These are phyloP conservation scores for Galerucella pusilla DNA, from an alignment of 2,888 invertebrate genomes.

Conservation along the genomic window DNA sequence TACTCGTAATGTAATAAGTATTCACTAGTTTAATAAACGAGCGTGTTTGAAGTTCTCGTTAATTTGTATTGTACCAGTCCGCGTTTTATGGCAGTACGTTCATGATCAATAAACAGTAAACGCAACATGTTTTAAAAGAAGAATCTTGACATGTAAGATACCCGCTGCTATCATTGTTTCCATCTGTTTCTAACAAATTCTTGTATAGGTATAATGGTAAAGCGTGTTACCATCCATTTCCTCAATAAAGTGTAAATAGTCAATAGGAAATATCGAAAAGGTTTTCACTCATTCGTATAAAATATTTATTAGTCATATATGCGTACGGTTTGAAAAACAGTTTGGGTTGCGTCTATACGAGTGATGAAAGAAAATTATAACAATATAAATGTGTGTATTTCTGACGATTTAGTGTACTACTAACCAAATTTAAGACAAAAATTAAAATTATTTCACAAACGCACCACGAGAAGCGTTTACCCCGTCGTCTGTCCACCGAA, in stretches of 20 bases:
- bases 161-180: neutral
- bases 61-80: no score
- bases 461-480: no score
- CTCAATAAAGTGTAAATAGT: slow-evolving; percentile 33
- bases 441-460: no score
- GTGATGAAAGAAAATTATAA: neutral
- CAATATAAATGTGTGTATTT: neutral
- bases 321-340: slow-evolving; percentile 1
- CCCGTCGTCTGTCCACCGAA: no score
- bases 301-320: slow-evolving; percentile 26
- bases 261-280: slow-evolving; percentile 21
- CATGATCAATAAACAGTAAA: slow-evolving; percentile 1
- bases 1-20: no score
- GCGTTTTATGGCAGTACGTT: neutral
- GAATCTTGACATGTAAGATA: slow-evolving; percentile 10
- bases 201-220: slow-evolving; percentile 21
- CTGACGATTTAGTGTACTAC: no score
- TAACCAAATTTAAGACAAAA: no score
- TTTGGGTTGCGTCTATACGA: neutral
- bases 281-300: slow-evolving; percentile 16
- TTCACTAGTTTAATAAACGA: no score
- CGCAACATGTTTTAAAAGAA: neutral
- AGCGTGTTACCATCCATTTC: slow-evolving; percentile 24
- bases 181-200: slow-evolving; percentile 12
- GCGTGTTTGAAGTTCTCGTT: no score